A percentile compares a stretch with the other conserved stretches of the same genome.
Conservation (phyloP, 2,113 vertebrate genomes). For the Paracanthobrama guichenoti region DNA sequence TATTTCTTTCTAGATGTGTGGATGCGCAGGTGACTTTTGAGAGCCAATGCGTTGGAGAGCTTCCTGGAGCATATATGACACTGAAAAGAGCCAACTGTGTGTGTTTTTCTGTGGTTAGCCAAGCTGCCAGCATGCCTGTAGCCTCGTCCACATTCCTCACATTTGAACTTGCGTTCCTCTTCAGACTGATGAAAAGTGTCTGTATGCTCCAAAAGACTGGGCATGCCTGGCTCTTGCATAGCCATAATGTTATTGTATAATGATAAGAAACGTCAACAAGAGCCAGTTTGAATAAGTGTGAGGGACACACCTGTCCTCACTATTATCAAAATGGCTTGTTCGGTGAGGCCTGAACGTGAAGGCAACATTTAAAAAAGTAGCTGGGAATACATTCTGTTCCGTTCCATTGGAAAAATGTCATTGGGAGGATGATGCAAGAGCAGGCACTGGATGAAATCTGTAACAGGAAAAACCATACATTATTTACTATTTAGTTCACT, state of each 20-base stretch:
- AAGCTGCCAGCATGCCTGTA: slow-evolving; percentile 87
- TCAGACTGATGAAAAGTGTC: slow-evolving; percentile 65
- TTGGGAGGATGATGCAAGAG: not conserved
- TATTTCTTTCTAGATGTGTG: slow-evolving; percentile 76
- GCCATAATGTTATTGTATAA: slow-evolving; percentile 61
- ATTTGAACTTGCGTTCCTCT: slow-evolving; percentile 80
- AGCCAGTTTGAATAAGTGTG: slow-evolving; percentile 50
- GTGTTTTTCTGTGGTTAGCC: slow-evolving; percentile 84
- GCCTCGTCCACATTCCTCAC: slow-evolving; percentile 83
- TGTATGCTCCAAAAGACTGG: slow-evolving; percentile 70
- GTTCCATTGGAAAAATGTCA: slow-evolving; percentile 33
- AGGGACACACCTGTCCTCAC: slow-evolving; percentile 59
- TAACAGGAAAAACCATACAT: slow-evolving; percentile 24
- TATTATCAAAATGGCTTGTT: slow-evolving; percentile 44
- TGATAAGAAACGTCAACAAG: slow-evolving; percentile 46
- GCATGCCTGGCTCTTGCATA: slow-evolving; percentile 67
- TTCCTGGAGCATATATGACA: slow-evolving; percentile 80
- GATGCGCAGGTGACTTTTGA: slow-evolving; percentile 77
- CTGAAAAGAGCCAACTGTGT: slow-evolving; percentile 81
- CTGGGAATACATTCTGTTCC: slow-evolving; percentile 45
- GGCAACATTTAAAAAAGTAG: slow-evolving; percentile 44
- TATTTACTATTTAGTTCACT: not conserved
- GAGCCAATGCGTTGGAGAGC: slow-evolving; percentile 74
- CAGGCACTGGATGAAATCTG: slow-evolving; percentile 38
- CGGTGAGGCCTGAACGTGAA: slow-evolving; percentile 43